Percentiles rank a stretch among this genome's conserved stretches.
phyloP scores from a whole-genome alignment of 2,113 vertebrate species.

The Calidris pugnax region DNA sequence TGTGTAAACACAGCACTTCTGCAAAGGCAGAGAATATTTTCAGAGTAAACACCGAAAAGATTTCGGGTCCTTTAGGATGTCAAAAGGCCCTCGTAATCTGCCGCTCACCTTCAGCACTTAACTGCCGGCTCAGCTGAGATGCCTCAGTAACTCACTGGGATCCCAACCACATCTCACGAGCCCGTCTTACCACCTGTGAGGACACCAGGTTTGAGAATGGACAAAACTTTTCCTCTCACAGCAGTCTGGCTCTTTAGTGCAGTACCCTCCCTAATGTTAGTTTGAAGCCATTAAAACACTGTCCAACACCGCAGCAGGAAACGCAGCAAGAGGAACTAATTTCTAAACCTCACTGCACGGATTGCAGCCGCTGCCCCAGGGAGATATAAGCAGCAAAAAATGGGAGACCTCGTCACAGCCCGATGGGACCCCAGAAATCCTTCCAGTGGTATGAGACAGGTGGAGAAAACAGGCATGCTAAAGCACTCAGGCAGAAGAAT shows the following conservation, averaged over 20 bases:
- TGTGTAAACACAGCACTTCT: neutral
- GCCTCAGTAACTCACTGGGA: neutral
- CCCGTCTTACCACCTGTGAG: fast-evolving
- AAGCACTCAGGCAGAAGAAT: neutral
- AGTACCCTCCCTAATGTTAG: neutral
- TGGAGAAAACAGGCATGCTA: neutral
- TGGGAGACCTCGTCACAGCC: neutral
- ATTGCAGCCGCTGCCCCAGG: neutral
- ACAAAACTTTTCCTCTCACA: neutral
- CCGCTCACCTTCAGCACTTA: neutral
- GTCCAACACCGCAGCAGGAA: neutral
- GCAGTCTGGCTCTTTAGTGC: neutral
- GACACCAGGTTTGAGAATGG: neutral
- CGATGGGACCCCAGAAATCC: fast-evolving
- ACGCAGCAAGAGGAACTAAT: neutral
- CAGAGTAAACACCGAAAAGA: neutral
- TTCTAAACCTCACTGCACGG: neutral
- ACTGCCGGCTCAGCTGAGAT: neutral
- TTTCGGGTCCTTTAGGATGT: neutral
- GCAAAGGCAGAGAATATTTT: neutral
- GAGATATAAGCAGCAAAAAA: neutral
- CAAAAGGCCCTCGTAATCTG: neutral
- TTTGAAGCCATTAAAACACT: neutral
- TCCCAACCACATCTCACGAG: neutral
- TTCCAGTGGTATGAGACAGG: neutral